Base-by-base conservation (phyloP, 2,888 invertebrate genomes). In the Polydrusus pterygomalis region DNA sequence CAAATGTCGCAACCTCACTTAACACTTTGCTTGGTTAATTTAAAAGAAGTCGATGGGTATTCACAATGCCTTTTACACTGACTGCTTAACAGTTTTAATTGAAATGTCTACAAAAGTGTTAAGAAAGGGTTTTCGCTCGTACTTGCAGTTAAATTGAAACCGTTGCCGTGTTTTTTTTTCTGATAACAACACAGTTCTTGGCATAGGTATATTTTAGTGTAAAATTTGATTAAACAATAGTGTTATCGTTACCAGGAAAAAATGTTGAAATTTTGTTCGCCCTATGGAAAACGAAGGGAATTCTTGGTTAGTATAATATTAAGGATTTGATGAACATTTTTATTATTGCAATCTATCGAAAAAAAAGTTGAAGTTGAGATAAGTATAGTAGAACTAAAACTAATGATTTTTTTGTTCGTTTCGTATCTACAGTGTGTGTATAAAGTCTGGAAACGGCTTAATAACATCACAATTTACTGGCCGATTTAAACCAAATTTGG, bases 181-280 rank as follows among this genome's bases (percentile, higher is more conserved):
- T n/a, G 15, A 20, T 20, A 40, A 34, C 1, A 56, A 2, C 0
- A 60, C 49, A 11, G 60, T 54, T 45, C 45, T 60, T 1, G 30
- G n/a, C n/a, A 13, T n/a, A 7, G 43, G 3, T n/a, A 6, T n/a
- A 43, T 34, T 11, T 43, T 11, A n/a, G 60, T 34, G 10, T 56
- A 17, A 83, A 80, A 74, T 6, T 2, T 30, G 30, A 34, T 34
- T 34, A 34, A 34, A 34, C 8, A 34, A 3, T 25, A 5, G 25
- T 25, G 25, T 25, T n/a, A n/a, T n/a, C n/a, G n/a, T n/a, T n/a
- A n/a, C n/a, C n/a, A n/a, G 5, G 25, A 25, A 25, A 25, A 25
- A 25, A 88, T 88, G 88, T 80, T 88, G 79, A 88, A 88, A 80
- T 88, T 88, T 82, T 88, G 88, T 82, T 87, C 88, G 65, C 88